A percentile compares a stretch with the other conserved stretches of the same genome.
Evolutionary conservation across 2,888 invertebrate species (phyloP).

Genomic region (Mermis nigrescens): DNA sequence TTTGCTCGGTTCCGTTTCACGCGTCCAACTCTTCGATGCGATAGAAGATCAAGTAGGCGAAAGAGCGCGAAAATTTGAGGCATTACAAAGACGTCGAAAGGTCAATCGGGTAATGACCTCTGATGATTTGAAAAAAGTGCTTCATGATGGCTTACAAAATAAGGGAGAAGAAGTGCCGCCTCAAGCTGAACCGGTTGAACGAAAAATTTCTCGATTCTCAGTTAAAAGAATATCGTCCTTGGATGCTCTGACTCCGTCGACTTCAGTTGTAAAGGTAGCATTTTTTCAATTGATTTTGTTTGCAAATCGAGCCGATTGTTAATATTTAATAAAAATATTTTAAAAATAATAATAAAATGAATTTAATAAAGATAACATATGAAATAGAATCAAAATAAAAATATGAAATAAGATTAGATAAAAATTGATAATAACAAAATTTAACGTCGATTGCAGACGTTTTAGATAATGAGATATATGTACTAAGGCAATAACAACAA

Average conservation of each 20-base stretch:
- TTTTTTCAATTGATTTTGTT: no score
- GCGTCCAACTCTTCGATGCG: slow-evolving; percentile 26
- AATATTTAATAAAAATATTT: neutral
- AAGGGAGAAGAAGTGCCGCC: neutral
- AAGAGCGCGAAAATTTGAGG: slow-evolving; percentile 22
- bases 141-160: no score
- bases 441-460: no score
- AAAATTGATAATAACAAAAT: no score
- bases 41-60: slow-evolving; percentile 24
- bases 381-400: no score
- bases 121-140: neutral
- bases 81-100: slow-evolving; percentile 5
- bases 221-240: neutral
- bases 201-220: neutral
- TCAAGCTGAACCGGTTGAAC: neutral
- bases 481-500: no score
- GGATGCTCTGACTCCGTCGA: neutral
- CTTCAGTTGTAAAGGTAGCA: no score
- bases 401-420: no score
- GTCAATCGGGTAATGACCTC: neutral
- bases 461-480: no score
- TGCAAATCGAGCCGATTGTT: neutral
- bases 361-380: no score
- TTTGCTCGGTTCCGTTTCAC: slow-evolving; percentile 16
- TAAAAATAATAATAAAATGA: no score